Conservation (phyloP, 1,140 invertebrate genomes). For the Neuroterus valhalla region DNA sequence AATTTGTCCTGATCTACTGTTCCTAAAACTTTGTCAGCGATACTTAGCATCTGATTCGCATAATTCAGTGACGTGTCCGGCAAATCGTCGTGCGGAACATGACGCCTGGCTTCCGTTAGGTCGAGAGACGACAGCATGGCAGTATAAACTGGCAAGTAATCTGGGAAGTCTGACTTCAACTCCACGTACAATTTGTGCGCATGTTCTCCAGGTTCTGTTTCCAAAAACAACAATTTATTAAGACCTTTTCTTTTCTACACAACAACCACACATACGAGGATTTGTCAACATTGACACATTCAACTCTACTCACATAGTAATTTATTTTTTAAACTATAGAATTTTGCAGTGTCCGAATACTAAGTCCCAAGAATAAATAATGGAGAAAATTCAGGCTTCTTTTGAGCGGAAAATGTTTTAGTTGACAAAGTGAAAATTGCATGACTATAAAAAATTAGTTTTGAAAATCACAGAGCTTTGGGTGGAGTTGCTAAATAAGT, state of each 20-base stretch:
- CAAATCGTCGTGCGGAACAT: slow-evolving; percentile 75
- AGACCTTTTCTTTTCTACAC: background rate
- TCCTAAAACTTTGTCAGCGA: slow-evolving; percentile 81
- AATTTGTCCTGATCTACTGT: slow-evolving; percentile 85
- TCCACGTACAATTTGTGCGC: slow-evolving; percentile 86
- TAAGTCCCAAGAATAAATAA: too few relatives aligned
- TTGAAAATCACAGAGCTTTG: too few relatives aligned
- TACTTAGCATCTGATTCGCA: slow-evolving; percentile 76
- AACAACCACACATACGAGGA: background rate
- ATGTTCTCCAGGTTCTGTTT: slow-evolving; percentile 75
- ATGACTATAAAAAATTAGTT: too few relatives aligned
- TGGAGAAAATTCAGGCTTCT: too few relatives aligned
- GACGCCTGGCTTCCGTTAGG: slow-evolving; percentile 70
- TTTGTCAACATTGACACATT: background rate
- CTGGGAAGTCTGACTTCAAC: slow-evolving; percentile 80
- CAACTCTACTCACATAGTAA: background rate
- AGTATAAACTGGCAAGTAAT: slow-evolving; percentile 84
- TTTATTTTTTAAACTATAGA: too few relatives aligned
- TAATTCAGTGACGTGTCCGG: slow-evolving; percentile 75
- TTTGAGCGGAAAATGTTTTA: too few relatives aligned
- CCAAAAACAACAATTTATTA: slow-evolving; percentile 1
- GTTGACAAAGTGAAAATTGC: too few relatives aligned
- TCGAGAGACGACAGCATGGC: slow-evolving; percentile 87
- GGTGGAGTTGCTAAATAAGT: too few relatives aligned
- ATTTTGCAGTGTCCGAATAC: too few relatives aligned